These are phyloP conservation scores for Cantharis lateralis DNA, from an alignment of 2,888 invertebrate genomes.

Conservation along the genomic window DNA sequence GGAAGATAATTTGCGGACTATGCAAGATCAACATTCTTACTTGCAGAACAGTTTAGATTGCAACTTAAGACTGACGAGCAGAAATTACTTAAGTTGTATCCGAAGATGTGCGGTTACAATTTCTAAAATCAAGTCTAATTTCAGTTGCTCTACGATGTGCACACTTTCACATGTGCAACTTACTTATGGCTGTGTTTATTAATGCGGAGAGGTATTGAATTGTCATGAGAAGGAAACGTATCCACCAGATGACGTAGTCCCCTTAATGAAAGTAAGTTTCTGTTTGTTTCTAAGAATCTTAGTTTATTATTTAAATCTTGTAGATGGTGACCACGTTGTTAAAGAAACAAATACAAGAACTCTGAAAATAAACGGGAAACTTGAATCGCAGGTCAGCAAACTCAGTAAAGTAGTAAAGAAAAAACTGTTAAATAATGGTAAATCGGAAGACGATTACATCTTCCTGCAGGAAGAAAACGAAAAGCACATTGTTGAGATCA, in stretches of 20 bases:
- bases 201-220: conserved; percentile 53
- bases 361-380: no score
- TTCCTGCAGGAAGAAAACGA: no score
- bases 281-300: neutral
- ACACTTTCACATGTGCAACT: conserved; percentile 54
- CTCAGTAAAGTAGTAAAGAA: no score
- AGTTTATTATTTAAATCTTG: conserved; percentile 3
- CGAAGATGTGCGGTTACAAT: conserved; percentile 50
- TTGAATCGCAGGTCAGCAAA: no score
- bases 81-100: neutral
- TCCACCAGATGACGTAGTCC: conserved; percentile 29
- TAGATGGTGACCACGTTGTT: conserved; percentile 37
- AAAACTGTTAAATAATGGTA: no score
- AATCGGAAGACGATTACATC: no score
- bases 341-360: no score
- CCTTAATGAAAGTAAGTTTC: conserved; percentile 29
- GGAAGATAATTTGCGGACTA: conserved; percentile 46
- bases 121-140: conserved; percentile 49
- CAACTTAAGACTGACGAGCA: neutral
- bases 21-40: conserved; percentile 45
- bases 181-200: conserved; percentile 57
- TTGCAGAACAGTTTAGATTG: conserved; percentile 43
- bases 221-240: conserved; percentile 50
- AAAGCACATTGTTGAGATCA: no score
- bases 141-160: conserved; percentile 51